Percentiles rank a stretch among this genome's conserved stretches.
Conservation (phyloP, 1,140 invertebrate species). For the Apocrypta bakeri region DNA sequence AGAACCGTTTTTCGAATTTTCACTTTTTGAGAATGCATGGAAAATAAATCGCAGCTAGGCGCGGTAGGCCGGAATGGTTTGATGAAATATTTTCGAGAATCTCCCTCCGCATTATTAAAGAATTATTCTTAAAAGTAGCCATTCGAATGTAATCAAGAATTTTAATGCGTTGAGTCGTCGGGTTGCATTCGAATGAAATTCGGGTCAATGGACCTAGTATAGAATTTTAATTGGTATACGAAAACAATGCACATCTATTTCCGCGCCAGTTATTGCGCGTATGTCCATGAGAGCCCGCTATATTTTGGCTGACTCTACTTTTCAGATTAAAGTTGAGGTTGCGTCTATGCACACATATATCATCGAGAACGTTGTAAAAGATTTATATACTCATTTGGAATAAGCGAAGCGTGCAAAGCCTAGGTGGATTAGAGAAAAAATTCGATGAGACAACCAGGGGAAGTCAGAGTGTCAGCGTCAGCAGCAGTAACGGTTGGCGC, state of each 20-base stretch:
- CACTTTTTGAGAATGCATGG: background rate
- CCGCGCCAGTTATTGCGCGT: background rate
- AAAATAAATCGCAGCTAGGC: too few species aligned
- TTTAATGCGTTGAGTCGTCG: background rate
- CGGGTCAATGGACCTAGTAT: background rate
- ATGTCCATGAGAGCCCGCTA: too few species aligned
- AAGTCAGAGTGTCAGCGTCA: too few species aligned
- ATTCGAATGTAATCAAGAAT: slow-evolving; percentile 21
- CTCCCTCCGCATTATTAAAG: background rate
- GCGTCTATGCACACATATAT: too few species aligned
- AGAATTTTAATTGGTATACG: background rate
- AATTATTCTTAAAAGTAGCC: background rate
- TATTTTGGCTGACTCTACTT: too few species aligned
- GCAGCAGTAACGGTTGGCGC: too few species aligned
- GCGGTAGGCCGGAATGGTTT: too few species aligned
- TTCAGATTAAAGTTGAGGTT: too few species aligned
- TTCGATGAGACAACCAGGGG: too few species aligned
- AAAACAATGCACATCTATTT: background rate
- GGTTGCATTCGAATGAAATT: background rate
- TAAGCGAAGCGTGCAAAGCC: background rate
- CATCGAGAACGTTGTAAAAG: too few species aligned
- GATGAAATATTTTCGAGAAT: background rate
- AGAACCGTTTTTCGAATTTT: background rate
- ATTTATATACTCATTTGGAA: too few species aligned
- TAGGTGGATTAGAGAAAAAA: too few species aligned